phyloP scores from a whole-genome alignment of 2,888 invertebrate genomes.

The Cetonia aurata region DNA sequence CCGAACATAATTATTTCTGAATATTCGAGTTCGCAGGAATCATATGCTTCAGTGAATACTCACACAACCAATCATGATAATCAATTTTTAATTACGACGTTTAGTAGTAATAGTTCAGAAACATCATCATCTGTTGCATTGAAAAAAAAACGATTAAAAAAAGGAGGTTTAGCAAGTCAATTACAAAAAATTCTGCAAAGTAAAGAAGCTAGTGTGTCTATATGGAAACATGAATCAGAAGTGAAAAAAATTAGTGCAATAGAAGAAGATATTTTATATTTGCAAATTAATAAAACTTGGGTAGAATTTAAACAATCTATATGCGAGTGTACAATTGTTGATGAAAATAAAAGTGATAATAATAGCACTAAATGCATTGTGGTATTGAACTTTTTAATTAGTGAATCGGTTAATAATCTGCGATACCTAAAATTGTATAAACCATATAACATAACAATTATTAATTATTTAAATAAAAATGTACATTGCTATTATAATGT shows the following conservation, averaged over 20 bases:
- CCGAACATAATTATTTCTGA: slow-evolving; percentile 5
- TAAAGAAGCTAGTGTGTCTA: slow-evolving; percentile 66
- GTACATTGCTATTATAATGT: slow-evolving; percentile 51
- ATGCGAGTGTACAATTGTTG: slow-evolving; percentile 51
- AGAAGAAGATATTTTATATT: slow-evolving; percentile 44
- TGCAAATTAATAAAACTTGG: slow-evolving; percentile 52
- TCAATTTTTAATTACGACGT: not conserved
- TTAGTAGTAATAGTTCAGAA: not conserved
- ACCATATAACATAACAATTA: slow-evolving; percentile 51
- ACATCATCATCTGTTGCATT: slow-evolving; percentile 31
- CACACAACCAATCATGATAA: not conserved
- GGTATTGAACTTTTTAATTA: slow-evolving; percentile 51
- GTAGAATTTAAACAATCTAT: slow-evolving; percentile 57
- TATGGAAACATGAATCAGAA: slow-evolving; percentile 72
- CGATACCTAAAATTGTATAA: slow-evolving; percentile 55
- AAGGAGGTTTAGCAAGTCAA: slow-evolving; percentile 67
- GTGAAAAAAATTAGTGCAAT: slow-evolving; percentile 61
- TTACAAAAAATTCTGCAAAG: slow-evolving; percentile 67
- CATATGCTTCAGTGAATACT: not conserved
- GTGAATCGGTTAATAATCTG: slow-evolving; percentile 47
- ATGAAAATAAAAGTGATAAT: slow-evolving; percentile 18
- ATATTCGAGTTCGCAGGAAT: slow-evolving; percentile 10
- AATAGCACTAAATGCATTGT: slow-evolving; percentile 51
- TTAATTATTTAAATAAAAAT: slow-evolving; percentile 43
- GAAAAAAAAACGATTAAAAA: slow-evolving; percentile 65